A percentile compares a stretch with the other conserved stretches of the same genome.
Evolutionary conservation across 2,888 invertebrate species (phyloP).

Genomic region (Eristalis tenax): DNA sequence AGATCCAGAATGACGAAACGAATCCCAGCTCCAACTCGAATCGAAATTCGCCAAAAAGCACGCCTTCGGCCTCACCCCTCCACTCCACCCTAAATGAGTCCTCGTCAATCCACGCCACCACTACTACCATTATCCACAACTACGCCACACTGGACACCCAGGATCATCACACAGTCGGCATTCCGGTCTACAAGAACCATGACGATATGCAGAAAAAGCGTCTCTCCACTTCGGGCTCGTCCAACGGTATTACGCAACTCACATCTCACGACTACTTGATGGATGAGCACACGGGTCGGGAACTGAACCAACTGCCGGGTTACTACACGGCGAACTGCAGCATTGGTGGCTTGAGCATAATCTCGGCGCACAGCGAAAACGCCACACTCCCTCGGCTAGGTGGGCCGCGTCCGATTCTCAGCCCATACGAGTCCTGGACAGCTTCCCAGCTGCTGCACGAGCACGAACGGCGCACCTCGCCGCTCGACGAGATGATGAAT

Average conservation of each 20-base stretch:
- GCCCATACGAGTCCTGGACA: slow-evolving; percentile 84
- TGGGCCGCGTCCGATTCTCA: slow-evolving; percentile 80
- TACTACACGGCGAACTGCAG: slow-evolving; percentile 45
- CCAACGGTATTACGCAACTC: slow-evolving; percentile 25
- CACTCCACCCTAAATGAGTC: slow-evolving; percentile 24
- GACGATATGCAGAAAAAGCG: slow-evolving; percentile 82
- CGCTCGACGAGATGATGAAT: slow-evolving; percentile 62
- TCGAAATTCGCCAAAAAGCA: slow-evolving; percentile 27
- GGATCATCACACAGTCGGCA: slow-evolving; percentile 81
- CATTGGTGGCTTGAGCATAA: slow-evolving; percentile 67
- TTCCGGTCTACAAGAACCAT: slow-evolving; percentile 80
- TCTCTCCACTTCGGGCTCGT: slow-evolving; percentile 78
- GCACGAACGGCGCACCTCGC: slow-evolving; percentile 71
- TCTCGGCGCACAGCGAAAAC: slow-evolving; percentile 78
- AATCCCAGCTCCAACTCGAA: slow-evolving; percentile 2
- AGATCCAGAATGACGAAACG: slow-evolving; percentile 3
- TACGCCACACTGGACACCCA: slow-evolving; percentile 77
- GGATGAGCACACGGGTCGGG: slow-evolving; percentile 32
- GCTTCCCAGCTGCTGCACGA: slow-evolving; percentile 83
- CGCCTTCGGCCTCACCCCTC: slow-evolving; percentile 21
- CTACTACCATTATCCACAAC: slow-evolving; percentile 60
- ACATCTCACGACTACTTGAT: slow-evolving; percentile 39
- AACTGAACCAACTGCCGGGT: slow-evolving; percentile 1
- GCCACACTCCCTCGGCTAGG: slow-evolving; percentile 74
- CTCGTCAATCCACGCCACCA: slow-evolving; percentile 37